A percentile compares a stretch with the other conserved stretches of the same genome.
Conservation (phyloP, 2,113 vertebrate species). For the Hemichromis elongatus region DNA sequence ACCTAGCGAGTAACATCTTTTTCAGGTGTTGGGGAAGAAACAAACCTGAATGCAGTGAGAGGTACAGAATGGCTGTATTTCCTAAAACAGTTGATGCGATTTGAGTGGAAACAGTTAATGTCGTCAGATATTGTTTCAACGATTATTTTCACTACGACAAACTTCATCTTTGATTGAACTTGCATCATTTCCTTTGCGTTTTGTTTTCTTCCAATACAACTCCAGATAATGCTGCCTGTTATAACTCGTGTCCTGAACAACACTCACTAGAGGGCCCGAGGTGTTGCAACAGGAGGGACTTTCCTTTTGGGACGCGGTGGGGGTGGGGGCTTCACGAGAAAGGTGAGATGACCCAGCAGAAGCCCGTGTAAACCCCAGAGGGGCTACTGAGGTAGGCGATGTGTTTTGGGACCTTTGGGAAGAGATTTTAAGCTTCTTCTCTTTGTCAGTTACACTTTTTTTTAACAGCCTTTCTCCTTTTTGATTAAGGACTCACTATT, state of each 20-base stretch:
- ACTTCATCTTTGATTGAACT: background rate
- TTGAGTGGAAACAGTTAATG: background rate
- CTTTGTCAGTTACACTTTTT: background rate
- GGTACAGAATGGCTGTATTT: background rate
- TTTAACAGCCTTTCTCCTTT: background rate
- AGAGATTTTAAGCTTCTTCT: background rate
- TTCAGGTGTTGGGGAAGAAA: background rate
- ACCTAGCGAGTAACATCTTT: background rate
- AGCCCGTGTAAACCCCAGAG: background rate
- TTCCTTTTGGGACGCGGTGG: background rate
- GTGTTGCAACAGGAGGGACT: background rate
- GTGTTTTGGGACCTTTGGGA: background rate
- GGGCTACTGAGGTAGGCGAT: background rate
- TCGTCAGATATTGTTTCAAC: background rate
- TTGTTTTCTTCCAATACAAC: background rate
- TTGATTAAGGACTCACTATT: background rate
- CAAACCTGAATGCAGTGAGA: background rate
- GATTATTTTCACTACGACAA: background rate
- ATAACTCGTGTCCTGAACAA: background rate
- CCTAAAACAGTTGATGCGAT: accelerated
- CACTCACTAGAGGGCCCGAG: background rate
- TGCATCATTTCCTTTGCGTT: background rate
- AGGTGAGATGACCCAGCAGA: accelerated
- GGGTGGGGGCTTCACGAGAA: background rate
- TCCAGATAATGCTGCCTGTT: background rate